Evolutionary conservation across 2,113 vertebrate genomes (phyloP).

Genomic region (Melospiza georgiana): DNA sequence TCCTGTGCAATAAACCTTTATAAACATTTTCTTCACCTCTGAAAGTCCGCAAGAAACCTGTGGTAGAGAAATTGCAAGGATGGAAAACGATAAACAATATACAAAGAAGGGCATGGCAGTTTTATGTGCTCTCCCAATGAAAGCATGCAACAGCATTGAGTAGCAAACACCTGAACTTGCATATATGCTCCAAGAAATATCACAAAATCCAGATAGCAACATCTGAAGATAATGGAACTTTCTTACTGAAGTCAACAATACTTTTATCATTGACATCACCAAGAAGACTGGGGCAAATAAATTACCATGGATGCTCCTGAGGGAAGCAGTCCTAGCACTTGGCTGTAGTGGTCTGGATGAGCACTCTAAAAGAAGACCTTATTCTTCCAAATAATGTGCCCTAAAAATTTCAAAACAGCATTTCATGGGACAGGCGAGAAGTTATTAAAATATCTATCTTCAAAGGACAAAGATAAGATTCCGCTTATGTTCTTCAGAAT

Average conservation of each 20-base stretch:
- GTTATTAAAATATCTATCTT: not conserved
- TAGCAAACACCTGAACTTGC: not conserved
- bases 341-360: not conserved
- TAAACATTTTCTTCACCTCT: not conserved
- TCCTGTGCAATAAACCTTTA: not conserved
- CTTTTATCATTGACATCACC: not conserved
- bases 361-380: not conserved
- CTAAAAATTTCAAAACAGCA: not conserved
- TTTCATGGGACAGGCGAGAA: not conserved
- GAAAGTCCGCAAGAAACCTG: not conserved
- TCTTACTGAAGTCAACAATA: not conserved
- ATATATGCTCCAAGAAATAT: not conserved
- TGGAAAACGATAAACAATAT: not conserved
- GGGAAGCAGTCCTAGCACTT: not conserved
- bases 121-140: not conserved
- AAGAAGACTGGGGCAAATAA: not conserved
- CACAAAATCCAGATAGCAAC: not conserved
- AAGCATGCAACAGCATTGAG: not conserved
- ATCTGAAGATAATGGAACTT: not conserved
- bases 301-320: not conserved
- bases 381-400: not conserved
- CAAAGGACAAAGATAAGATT: not conserved
- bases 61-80: not conserved
- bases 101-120: not conserved
- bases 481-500: not conserved